Evolutionary conservation across 2,113 vertebrate species (phyloP), one percentile per base, ranked within the genome.

Genomic region (Tonatia bakeri): DNA sequence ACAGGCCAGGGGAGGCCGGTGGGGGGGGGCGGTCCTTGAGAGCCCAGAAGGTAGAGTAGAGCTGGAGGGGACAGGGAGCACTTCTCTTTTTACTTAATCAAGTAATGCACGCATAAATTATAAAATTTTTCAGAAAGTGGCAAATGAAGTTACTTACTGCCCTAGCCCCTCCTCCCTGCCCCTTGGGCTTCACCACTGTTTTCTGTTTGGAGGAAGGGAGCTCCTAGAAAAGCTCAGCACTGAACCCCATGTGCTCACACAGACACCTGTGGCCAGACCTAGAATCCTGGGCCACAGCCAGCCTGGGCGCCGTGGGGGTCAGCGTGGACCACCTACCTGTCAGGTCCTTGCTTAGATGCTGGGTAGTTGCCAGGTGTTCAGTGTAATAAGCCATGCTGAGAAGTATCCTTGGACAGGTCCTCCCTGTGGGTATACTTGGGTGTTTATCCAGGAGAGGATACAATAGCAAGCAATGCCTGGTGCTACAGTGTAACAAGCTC

Each of bases 401-500:
- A 67, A 59, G 36, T 22, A 14, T 16, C n/a, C 40, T 45, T 31
- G 28, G 24, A 3, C 65, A 26, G 31, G 28, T 1, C 28, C 43
- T 50, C 7, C 56, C 38, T 20, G 16, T 0, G 8, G 69, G 8
- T 4, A 5, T 1, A 2, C 20, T 0, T 4, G 22, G 22, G 6
- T 24, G 24, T 61, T 15, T 33, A 33, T 45, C 36, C 40, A 9
- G n/a, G 38, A 64, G 54, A 54, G 36, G 64, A 33, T 59, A 90
- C 64, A 89, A 0, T 85, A 28, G n/a, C 64, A 14, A 43, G 85
- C 22, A 1, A 14, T 28, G 5, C 80, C 0, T 24, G 59, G 33
- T 3, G 95, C 92, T 67, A 96, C 94, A 95, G 7, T 87, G 94
- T 94, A 50, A 12, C 90, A 15, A 24, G 40, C 26, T 40, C 79